Conservation (phyloP, 2,888 invertebrate genomes). For the Diabrotica balteata region DNA sequence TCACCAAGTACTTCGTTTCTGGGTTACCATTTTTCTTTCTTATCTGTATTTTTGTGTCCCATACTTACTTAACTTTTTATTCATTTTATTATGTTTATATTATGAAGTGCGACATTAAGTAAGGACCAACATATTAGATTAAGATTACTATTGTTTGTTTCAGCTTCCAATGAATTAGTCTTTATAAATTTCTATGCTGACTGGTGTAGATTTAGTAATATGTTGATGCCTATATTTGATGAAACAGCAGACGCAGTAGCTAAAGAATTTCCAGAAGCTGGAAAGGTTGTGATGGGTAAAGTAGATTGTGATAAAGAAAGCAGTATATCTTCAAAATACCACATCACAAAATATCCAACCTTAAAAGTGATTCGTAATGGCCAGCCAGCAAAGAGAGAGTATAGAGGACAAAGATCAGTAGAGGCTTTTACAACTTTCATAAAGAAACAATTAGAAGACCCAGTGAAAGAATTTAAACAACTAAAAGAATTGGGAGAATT, state of each 20-base stretch:
- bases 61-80: too few species aligned
- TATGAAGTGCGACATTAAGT: too few species aligned
- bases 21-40: too few species aligned
- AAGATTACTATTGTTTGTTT: constrained; percentile 55
- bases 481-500: constrained; percentile 76
- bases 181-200: constrained; percentile 99
- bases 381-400: constrained; percentile 87
- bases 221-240: constrained; percentile 95
- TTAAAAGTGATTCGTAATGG: constrained; percentile 93
- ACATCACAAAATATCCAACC: constrained; percentile 98
- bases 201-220: constrained; percentile 99
- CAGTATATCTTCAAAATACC: constrained; percentile 86
- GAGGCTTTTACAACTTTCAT: constrained; percentile 92
- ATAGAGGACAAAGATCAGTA: constrained; percentile 85
- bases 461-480: constrained; percentile 78
- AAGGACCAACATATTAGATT: not conserved
- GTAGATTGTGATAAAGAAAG: constrained; percentile 96
- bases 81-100: too few species aligned
- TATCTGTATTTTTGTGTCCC: too few species aligned
- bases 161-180: constrained; percentile 95
- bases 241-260: constrained; percentile 90
- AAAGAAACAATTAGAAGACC: constrained; percentile 86
- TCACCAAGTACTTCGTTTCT: too few species aligned
- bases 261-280: constrained; percentile 78
- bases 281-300: constrained; percentile 92